phyloP scores from a whole-genome alignment of 2,113 vertebrate species.

The Gasterosteus nipponicus region DNA sequence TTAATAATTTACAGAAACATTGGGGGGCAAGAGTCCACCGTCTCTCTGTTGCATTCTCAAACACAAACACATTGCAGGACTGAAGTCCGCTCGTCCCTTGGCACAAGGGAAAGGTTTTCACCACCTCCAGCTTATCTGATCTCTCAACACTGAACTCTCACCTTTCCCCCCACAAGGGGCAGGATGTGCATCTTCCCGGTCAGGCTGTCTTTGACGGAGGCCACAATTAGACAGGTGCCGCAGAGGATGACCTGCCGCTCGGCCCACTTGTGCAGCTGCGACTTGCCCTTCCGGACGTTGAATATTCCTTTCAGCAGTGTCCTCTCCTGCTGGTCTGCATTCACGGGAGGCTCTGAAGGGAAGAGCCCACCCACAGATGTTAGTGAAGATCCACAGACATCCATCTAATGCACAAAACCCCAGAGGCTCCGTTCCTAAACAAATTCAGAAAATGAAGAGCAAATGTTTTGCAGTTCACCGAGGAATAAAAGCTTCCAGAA shows the following conservation, averaged over 20 bases:
- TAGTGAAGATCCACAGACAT: constrained; percentile 22
- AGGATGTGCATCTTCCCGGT: constrained; percentile 96
- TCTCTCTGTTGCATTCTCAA: not conserved
- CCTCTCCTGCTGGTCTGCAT: constrained; percentile 86
- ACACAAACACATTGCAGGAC: not conserved
- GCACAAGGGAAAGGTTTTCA: constrained; percentile 15
- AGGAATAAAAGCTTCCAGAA: constrained; percentile 47
- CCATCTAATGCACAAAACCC: constrained; percentile 3
- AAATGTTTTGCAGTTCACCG: constrained; percentile 49
- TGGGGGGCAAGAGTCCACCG: not conserved
- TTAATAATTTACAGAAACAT: not conserved
- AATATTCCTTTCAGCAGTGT: constrained; percentile 92
- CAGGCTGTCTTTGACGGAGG: constrained; percentile 94
- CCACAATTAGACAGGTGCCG: constrained; percentile 94
- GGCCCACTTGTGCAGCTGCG: constrained; percentile 97
- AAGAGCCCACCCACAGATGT: constrained; percentile 34
- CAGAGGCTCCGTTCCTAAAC: constrained; percentile 32
- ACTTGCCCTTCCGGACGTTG: constrained; percentile 94
- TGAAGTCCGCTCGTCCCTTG: not conserved
- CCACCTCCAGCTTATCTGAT: constrained; percentile 3
- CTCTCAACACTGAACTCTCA: constrained; percentile 69
- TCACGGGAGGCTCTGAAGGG: constrained; percentile 76
- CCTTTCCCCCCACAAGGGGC: constrained; percentile 95
- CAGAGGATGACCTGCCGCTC: constrained; percentile 95
- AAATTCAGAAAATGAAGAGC: constrained; percentile 51